phyloP scores from a whole-genome alignment of 2,888 invertebrate genomes.

The Lamellibrachia satsuma region DNA sequence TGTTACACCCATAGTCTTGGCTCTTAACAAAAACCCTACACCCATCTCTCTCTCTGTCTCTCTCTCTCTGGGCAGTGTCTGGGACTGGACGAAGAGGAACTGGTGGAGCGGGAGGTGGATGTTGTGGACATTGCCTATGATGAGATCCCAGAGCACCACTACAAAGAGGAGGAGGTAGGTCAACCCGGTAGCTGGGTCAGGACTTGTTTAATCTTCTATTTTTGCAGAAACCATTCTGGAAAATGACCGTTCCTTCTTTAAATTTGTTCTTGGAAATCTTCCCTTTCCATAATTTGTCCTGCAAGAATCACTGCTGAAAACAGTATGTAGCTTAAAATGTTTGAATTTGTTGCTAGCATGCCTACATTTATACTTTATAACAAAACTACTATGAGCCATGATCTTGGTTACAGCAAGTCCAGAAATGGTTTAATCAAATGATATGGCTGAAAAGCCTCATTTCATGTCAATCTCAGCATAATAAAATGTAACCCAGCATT shows the following conservation, averaged over 20 bases:
- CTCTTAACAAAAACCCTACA: no score
- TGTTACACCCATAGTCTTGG: no score
- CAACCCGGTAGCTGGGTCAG: not conserved
- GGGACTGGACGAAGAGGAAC: conserved; percentile 76
- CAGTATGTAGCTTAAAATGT: no score
- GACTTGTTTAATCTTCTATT: no score
- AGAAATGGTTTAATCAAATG: not conserved
- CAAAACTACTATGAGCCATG: not conserved
- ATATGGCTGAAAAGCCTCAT: not conserved
- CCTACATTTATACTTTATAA: no score
- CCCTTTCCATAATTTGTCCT: no score
- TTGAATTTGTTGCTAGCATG: no score
- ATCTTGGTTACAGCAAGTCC: not conserved
- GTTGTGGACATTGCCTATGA: conserved; percentile 88
- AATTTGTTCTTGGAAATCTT: no score
- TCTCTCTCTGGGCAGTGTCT: conserved; percentile 74
- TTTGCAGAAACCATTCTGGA: no score
- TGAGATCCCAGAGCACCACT: conserved; percentile 84
- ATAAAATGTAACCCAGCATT: not conserved
- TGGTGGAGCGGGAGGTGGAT: conserved; percentile 79
- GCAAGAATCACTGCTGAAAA: no score
- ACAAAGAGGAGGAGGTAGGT: conserved; percentile 81
- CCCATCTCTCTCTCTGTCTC: not conserved
- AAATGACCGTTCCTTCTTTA: no score
- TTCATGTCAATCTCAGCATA: not conserved